Conservation (phyloP, 2,797 vertebrate genomes). For the Neoniphon sammara region DNA sequence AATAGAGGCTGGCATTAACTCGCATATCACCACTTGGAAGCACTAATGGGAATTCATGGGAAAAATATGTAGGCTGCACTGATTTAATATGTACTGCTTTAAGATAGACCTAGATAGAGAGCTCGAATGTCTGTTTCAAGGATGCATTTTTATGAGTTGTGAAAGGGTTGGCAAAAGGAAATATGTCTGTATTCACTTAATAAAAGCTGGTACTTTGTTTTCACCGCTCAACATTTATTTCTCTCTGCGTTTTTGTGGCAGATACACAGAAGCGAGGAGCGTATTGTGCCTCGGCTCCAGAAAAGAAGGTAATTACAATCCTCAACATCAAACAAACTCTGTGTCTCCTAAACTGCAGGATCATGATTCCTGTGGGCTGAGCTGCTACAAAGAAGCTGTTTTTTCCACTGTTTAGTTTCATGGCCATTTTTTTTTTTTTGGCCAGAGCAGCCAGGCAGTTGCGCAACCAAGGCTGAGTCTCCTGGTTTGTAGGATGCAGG, state of each 20-base stretch:
- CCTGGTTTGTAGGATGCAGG: constrained; percentile 57
- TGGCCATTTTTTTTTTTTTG: constrained; percentile 61
- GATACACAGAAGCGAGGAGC: constrained; percentile 37
- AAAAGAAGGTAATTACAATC: constrained; percentile 50
- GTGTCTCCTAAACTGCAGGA: constrained; percentile 58
- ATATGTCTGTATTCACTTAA: not conserved
- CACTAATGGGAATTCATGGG: constrained; percentile 60
- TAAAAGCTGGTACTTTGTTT: constrained; percentile 7
- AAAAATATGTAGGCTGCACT: constrained; percentile 40
- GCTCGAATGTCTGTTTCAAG: constrained; percentile 1
- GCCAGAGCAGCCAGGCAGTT: constrained; percentile 57
- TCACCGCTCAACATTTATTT: not conserved
- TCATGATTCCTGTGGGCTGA: constrained; percentile 61
- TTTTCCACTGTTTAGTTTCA: constrained; percentile 54
- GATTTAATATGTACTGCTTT: constrained; percentile 9
- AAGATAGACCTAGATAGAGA: constrained; percentile 30
- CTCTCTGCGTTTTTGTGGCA: constrained; percentile 26
- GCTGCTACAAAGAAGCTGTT: constrained; percentile 60
- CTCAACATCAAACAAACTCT: constrained; percentile 56
- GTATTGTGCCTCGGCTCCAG: constrained; percentile 40
- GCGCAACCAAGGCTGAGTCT: constrained; percentile 63
- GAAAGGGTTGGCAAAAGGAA: constrained; percentile 40
- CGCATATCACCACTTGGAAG: constrained; percentile 57
- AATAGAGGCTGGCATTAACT: constrained; percentile 59
- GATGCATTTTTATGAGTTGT: not conserved